These are phyloP conservation scores for Gymnoscopelus braueri DNA, from an alignment of 2,797 vertebrate genomes.

Conservation along the genomic window DNA sequence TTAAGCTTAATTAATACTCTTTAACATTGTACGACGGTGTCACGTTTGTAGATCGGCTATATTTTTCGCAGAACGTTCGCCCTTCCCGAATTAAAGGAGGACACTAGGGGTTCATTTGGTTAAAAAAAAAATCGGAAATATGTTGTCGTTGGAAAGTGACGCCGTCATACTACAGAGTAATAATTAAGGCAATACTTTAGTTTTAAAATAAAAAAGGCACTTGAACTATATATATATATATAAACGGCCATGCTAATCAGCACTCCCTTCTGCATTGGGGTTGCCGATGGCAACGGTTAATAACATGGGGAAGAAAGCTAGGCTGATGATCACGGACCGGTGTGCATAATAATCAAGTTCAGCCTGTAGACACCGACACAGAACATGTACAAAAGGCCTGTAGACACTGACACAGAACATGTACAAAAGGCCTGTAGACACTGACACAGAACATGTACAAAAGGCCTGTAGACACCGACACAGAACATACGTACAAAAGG, in stretches of 20 bases:
- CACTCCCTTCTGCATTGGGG: slow-evolving; percentile 27
- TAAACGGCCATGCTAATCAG: slow-evolving; percentile 32
- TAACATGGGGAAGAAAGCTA: slow-evolving; percentile 17
- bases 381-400: slow-evolving; percentile 44
- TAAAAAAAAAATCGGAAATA: too few relatives aligned
- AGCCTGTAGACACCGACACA: slow-evolving; percentile 13
- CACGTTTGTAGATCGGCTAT: too few relatives aligned
- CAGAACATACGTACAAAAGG: slow-evolving; percentile 45
- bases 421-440: slow-evolving; percentile 1
- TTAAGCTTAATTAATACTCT: too few relatives aligned
- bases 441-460: slow-evolving; percentile 27
- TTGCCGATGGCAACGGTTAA: slow-evolving; percentile 17
- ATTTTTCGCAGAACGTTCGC: too few relatives aligned
- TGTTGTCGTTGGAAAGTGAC: too few relatives aligned
- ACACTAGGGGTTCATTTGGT: too few relatives aligned
- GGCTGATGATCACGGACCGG: slow-evolving; percentile 20
- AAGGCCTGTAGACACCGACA: slow-evolving; percentile 34
- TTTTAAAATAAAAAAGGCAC: slow-evolving; percentile 61
- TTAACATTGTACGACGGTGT: too few relatives aligned
- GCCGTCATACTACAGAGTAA: too few relatives aligned
- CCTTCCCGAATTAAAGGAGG: too few relatives aligned
- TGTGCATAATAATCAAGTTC: slow-evolving; percentile 26
- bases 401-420: not conserved
- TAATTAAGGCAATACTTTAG: not conserved
- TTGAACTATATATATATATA: slow-evolving; percentile 39